Evolutionary conservation across 1,140 invertebrate species (phyloP), one percentile per base, ranked within the genome.

Genomic region (Papilio aristodemus): DNA sequence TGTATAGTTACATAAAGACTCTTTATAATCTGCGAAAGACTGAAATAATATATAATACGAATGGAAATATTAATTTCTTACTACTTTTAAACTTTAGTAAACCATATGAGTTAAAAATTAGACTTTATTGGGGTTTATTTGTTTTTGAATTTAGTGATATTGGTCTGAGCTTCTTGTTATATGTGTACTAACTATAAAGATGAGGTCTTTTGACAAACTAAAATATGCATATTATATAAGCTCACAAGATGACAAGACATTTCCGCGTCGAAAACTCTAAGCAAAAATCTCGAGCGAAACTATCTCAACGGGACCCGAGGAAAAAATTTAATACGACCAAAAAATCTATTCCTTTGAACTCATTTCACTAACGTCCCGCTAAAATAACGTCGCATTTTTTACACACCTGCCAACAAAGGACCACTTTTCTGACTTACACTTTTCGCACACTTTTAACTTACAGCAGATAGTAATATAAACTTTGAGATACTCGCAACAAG

Each of bases 391-490:
- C 68, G 64, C 73, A 74, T 82, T 81, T 82, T 81, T 83, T 79
- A 78, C 75, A 78, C 77, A 86, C 79, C 78, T 83, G 72, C 69
- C 77, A 71, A 81, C 77, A 82, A 81, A 81, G 70, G 59, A 76
- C 73, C 73, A 75, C 72, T 77, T 83, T 80, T 79, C 71, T 73
- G 68, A 72, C 71, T 71, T 75, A 66, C 67, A 59, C 60, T 39
- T 60, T 63, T 25, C 54, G 58, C 75, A 70, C 8, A 68, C 38
- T 38, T 64, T n/a, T 67, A 59, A 57, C 46, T 27, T 19, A 14
- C 19, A 58, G 22, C 27, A 14, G n/a, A 25, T 19, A 11, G 17
- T 38, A 63, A 43, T 43, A 25, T 13, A n/a, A 41, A 9, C 38
- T 2, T 17, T 59, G 13, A 9, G 22, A 2, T 19, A 41, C 7